These are phyloP conservation scores for Oscheius sp. DNA, from an alignment of 1,140 invertebrate genomes.

Conservation along the genomic window DNA sequence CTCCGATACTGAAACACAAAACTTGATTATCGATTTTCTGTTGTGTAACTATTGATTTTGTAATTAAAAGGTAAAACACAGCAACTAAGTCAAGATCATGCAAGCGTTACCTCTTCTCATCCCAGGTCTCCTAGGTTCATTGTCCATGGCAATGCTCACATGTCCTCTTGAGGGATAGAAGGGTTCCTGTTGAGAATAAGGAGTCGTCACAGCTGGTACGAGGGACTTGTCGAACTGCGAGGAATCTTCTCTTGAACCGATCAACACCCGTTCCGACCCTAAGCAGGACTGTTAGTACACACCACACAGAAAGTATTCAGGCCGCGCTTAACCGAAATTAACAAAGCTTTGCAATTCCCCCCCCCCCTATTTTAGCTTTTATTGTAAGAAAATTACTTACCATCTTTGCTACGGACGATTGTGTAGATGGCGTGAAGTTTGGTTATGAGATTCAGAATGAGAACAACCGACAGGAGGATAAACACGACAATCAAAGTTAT, in stretches of 20 bases:
- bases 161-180: constrained; percentile 24
- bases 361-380: no score
- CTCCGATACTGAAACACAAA: neutral
- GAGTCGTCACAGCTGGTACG: neutral
- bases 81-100: neutral
- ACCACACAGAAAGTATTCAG: no score
- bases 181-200: constrained; percentile 1
- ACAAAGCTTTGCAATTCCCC: neutral
- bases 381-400: constrained; percentile 10
- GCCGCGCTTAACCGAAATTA: neutral
- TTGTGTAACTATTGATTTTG: no score
- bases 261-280: neutral
- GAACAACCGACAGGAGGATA: constrained; percentile 50
- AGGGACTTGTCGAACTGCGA: constrained; percentile 7
- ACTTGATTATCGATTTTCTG: no score
- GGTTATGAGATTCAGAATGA: constrained; percentile 52
- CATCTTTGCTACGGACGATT: constrained; percentile 23
- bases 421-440: constrained; percentile 53
- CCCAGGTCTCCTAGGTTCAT: constrained; percentile 34
- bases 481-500: constrained; percentile 57
- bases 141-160: constrained; percentile 38
- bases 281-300: constrained; percentile 6
- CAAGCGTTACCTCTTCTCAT: constrained; percentile 30
- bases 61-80: neutral
- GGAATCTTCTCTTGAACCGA: constrained; percentile 3